Evolutionary conservation across 2,113 vertebrate species (phyloP).

Genomic region (Salvelinus namaycush): DNA sequence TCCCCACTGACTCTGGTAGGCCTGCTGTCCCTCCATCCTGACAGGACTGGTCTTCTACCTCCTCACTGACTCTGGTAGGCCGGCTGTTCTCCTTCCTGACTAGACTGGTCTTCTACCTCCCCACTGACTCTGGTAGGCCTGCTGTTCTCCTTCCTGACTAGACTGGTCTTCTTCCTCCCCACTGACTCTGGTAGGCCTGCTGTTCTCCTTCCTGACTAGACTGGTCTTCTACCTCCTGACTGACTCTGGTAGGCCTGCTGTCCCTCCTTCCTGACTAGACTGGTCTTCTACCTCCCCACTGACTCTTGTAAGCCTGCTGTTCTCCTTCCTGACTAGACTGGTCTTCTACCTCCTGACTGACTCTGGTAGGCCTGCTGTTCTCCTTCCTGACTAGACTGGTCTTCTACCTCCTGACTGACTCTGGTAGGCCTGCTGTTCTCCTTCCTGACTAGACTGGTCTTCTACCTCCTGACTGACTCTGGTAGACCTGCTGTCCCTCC

Average conservation of each 20-base stretch:
- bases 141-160: constrained; percentile 72
- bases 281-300: too few relatives aligned
- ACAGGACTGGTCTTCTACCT: neutral
- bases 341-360: too few relatives aligned
- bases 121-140: constrained; percentile 69
- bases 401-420: too few relatives aligned
- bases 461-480: constrained; percentile 88
- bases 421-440: constrained; percentile 86
- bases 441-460: constrained; percentile 92
- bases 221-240: too few relatives aligned
- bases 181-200: constrained; percentile 72
- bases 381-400: too few relatives aligned
- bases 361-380: too few relatives aligned
- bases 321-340: too few relatives aligned
- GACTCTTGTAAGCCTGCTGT: too few relatives aligned
- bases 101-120: constrained; percentile 94
- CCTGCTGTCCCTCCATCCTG: constrained; percentile 92
- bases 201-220: too few relatives aligned
- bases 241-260: constrained; percentile 82
- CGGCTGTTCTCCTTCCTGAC: constrained; percentile 88
- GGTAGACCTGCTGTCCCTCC: constrained; percentile 85
- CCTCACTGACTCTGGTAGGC: neutral
- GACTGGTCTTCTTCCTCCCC: neutral
- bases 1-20: constrained; percentile 63
- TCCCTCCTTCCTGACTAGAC: constrained; percentile 67